These are phyloP conservation scores for Nezara viridula DNA, from an alignment of 2,888 invertebrate species.

Conservation along the genomic window DNA sequence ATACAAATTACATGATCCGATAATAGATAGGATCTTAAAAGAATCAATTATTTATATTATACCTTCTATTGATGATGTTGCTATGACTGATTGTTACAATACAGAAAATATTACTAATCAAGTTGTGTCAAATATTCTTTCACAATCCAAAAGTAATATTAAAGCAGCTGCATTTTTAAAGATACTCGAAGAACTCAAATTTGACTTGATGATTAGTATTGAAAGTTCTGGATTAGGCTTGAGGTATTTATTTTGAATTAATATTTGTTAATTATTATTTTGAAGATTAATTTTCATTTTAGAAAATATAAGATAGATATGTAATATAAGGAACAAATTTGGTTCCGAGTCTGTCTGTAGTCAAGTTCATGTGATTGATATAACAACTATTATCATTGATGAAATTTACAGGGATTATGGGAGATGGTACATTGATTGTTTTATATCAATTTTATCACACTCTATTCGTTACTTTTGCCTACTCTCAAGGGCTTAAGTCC, in stretches of 20 bases:
- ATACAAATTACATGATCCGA: conserved; percentile 77
- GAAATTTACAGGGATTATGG: too few species aligned
- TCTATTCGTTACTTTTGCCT: too few species aligned
- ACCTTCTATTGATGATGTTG: conserved; percentile 75
- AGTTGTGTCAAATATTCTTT: conserved; percentile 64
- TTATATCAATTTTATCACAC: too few species aligned
- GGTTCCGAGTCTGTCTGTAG: too few species aligned
- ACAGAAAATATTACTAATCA: conserved; percentile 63
- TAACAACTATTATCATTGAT: too few species aligned
- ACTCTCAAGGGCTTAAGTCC: too few species aligned
- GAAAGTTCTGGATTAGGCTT: conserved; percentile 66
- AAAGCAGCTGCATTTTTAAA: conserved; percentile 75
- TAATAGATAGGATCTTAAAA: conserved; percentile 76
- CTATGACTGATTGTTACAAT: conserved; percentile 65
- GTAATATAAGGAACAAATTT: too few species aligned
- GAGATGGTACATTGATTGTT: too few species aligned
- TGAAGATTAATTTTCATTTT: not conserved
- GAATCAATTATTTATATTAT: conserved; percentile 85
- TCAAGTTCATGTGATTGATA: too few species aligned
- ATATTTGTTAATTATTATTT: not conserved
- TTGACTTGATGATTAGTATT: conserved; percentile 66
- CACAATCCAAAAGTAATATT: conserved; percentile 66
- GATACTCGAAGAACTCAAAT: conserved; percentile 74
- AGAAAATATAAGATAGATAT: too few species aligned
- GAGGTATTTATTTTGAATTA: conserved; percentile 62